Evolutionary conservation across 1,140 invertebrate genomes (phyloP).

Genomic region (Papilio helenus): DNA sequence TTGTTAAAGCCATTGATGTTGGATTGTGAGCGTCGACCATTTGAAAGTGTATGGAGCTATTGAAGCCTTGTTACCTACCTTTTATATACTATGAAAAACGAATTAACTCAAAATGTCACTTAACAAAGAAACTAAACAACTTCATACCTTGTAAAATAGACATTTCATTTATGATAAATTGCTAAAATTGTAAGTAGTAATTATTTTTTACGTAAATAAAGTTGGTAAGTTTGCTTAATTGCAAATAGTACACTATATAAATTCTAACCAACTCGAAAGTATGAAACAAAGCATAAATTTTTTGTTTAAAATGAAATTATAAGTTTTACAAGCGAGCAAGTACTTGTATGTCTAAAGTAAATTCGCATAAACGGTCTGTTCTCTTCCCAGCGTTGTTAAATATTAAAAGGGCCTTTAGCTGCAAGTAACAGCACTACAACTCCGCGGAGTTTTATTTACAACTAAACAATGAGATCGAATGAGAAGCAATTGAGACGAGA

Average conservation of each 20-base stretch:
- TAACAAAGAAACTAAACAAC: background rate
- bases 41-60: slow-evolving; percentile 13
- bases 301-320: background rate
- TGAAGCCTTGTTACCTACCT: slow-evolving; percentile 10
- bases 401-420: slow-evolving; percentile 16
- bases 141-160: background rate
- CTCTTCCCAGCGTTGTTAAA: slow-evolving; percentile 1
- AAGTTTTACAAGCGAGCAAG: background rate
- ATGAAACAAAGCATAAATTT: no score
- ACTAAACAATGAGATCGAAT: slow-evolving; percentile 28
- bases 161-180: background rate
- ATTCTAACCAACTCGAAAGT: no score
- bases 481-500: slow-evolving; percentile 23
- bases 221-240: background rate
- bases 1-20: slow-evolving; percentile 36
- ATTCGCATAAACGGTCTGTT: background rate
- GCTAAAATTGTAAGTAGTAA: background rate
- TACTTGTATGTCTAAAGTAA: background rate
- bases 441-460: slow-evolving; percentile 14
- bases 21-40: slow-evolving; percentile 17
- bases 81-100: background rate
- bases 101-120: background rate
- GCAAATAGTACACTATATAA: background rate
- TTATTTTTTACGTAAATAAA: no score
- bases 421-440: background rate